A percentile compares a stretch with the other conserved stretches of the same genome.
Evolutionary conservation across 2,113 vertebrate species (phyloP).

Genomic region (Onychorhynchus coronatus): DNA sequence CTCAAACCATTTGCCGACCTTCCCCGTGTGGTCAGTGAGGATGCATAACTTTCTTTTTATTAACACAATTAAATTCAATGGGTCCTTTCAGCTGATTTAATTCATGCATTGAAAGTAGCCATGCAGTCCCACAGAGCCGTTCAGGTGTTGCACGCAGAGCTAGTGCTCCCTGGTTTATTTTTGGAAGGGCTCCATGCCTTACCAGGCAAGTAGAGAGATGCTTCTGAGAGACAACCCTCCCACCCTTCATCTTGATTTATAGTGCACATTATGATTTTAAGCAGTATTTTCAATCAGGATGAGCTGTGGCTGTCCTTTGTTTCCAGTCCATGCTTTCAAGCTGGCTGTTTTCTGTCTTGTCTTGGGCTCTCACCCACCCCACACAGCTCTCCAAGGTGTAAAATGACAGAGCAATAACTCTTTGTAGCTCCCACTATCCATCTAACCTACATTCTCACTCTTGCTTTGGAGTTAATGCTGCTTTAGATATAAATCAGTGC

Average conservation of each 20-base stretch:
- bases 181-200: not conserved
- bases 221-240: not conserved
- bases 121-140: rapidly evolving
- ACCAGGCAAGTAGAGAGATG: not conserved
- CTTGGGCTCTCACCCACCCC: not conserved
- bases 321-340: not conserved
- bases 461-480: not conserved
- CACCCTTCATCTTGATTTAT: not conserved
- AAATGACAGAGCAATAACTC: not conserved
- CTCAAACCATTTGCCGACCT: not conserved
- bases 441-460: not conserved
- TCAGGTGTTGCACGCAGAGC: rapidly evolving
- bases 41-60: not conserved
- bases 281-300: not conserved
- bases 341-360: not conserved
- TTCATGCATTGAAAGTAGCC: not conserved
- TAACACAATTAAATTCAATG: not conserved
- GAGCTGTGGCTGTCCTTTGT: not conserved
- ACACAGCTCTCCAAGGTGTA: not conserved
- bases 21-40: not conserved
- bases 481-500: conserved; percentile 21
- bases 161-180: not conserved
- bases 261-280: not conserved
- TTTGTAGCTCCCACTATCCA: not conserved
- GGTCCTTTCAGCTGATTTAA: not conserved